Conservation (phyloP, 2,888 invertebrate species). For the Argyresthia albistria region DNA sequence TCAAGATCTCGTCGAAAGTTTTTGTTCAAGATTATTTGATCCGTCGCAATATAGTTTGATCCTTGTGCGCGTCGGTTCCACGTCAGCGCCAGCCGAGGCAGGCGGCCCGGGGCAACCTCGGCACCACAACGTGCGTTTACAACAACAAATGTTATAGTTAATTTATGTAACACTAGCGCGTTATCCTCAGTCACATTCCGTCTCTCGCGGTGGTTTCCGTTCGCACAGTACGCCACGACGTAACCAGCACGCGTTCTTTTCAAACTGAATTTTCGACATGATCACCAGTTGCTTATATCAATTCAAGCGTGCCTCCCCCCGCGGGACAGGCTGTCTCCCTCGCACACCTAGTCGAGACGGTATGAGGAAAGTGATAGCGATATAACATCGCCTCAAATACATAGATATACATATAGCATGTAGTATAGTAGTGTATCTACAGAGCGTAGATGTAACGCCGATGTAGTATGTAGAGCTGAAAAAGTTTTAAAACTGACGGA, state of each 20-base stretch:
- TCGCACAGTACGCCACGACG: constrained; percentile 26
- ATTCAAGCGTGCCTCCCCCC: constrained; percentile 53
- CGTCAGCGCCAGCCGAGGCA: constrained; percentile 38
- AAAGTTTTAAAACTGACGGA: not conserved
- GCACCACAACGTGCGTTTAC: constrained; percentile 17
- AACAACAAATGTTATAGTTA: constrained; percentile 31
- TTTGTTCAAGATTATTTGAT: constrained; percentile 41
- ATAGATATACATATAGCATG: constrained; percentile 18
- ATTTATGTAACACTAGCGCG: constrained; percentile 45
- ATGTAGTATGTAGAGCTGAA: not conserved
- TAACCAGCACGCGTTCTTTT: constrained; percentile 37
- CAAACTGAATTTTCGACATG: constrained; percentile 62
- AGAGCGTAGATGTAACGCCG: not conserved
- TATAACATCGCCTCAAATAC: constrained; percentile 28
- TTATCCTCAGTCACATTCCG: constrained; percentile 56
- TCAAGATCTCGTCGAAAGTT: constrained; percentile 43
- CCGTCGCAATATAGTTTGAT: constrained; percentile 60
- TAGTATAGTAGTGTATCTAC: not conserved
- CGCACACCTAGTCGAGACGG: constrained; percentile 23
- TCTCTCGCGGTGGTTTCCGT: constrained; percentile 35
- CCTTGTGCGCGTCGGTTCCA: constrained; percentile 53
- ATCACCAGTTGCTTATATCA: constrained; percentile 68
- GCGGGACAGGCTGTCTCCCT: constrained; percentile 37
- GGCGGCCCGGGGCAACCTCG: not conserved
- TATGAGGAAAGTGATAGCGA: constrained; percentile 38